Base-by-base conservation (phyloP, 2,888 invertebrate species). In the Caenorhabditis uteleia region DNA sequence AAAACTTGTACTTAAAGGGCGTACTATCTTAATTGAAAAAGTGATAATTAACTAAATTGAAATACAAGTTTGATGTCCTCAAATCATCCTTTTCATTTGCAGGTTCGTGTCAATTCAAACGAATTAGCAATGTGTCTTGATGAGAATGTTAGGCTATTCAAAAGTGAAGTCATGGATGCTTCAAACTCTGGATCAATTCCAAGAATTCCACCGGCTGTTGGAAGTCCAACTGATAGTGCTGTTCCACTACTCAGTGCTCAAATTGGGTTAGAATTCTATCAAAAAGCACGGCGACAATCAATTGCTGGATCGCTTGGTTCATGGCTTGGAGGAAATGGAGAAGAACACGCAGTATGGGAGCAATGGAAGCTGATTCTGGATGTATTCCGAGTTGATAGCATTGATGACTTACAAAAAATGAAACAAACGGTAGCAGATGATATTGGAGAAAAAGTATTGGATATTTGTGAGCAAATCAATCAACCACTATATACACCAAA, bases 341-440 rank as follows among this genome's bases (percentile, higher is more conserved):
- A 90, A 71, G 89, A 91, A 7, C 95, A 95, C 83, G 91, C 92
- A 81, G 93, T 95, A 0, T 98, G 97, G 97, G 97, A 98, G 85
- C 92, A 95, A 54, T 98, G 97, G 97, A 95, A 93, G 31, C 89
- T 97, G 6, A 89, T 91, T 78, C 88, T 97, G 73, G 92, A 95
- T 84, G 88, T 95, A 34, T 89, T 93, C 25, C 90, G 90, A 77
- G 87, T 93, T 48, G 89, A 89, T 10, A 45, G 51, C 5, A 29
- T 27, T 21, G 59, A 82, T 86, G 93, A 94, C 82, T 87, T 92
- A 77, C 91, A 91, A 84, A 88, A 89, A 76, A 91, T 90, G 79
- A 88, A 93, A 66, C 95, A 95, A 84, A 83, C 84, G 44, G 83
- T 86, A 16, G 85, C 86, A 12, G 86, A 86, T 62, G 66, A 84